These are phyloP conservation scores for Pongo pygmaeus DNA, from an alignment of 2,113 vertebrate species.

Conservation along the genomic window DNA sequence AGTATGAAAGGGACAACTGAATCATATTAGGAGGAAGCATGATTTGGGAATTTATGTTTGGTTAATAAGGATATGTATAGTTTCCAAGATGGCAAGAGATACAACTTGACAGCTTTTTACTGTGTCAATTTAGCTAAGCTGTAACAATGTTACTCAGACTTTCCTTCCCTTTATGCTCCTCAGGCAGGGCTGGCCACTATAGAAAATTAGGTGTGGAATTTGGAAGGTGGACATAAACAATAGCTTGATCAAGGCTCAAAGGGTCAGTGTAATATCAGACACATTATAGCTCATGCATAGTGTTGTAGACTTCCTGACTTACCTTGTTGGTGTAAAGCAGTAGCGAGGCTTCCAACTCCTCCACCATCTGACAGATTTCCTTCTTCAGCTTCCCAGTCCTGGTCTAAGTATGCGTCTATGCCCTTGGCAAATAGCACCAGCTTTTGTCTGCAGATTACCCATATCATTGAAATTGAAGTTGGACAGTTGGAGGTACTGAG, in stretches of 20 bases:
- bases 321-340: not conserved
- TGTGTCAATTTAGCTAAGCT: not conserved
- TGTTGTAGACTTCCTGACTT: not conserved
- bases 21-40: not conserved
- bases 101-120: not conserved
- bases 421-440: not conserved
- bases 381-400: not conserved
- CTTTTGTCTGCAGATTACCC: not conserved
- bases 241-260: not conserved
- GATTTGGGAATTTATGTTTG: not conserved
- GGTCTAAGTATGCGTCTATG: not conserved
- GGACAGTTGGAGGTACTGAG: not conserved
- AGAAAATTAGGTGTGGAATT: not conserved
- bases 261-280: not conserved
- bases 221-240: not conserved
- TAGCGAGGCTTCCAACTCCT: not conserved
- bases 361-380: fast-evolving
- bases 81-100: not conserved
- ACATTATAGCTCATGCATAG: not conserved
- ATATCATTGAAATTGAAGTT: not conserved
- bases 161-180: not conserved
- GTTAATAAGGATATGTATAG: not conserved
- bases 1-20: not conserved
- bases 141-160: not conserved
- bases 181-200: not conserved